These are phyloP conservation scores for Trichogramma dendrolimi DNA, from an alignment of 2,888 invertebrate genomes.

Conservation along the genomic window DNA sequence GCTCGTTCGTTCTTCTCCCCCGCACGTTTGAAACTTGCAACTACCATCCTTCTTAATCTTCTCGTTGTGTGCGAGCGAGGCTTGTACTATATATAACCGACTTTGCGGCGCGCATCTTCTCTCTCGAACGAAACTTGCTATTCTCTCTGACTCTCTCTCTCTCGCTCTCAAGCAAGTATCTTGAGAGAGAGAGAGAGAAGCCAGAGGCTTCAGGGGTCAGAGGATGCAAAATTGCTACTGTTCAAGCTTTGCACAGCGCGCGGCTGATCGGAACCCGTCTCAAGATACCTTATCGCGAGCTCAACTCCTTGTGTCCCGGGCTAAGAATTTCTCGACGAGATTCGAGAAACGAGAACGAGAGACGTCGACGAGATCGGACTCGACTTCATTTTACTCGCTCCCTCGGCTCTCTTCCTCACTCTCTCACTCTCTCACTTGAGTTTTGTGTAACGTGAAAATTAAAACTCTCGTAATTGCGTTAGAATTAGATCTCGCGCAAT, in stretches of 20 bases:
- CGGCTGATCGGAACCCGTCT: no score
- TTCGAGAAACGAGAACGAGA: no score
- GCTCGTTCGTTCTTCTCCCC: constrained; percentile 16
- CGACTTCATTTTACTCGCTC: no score
- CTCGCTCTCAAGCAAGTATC: not conserved
- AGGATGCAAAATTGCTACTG: constrained; percentile 11
- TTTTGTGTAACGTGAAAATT: no score
- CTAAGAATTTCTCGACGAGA: no score
- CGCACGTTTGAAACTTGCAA: constrained; percentile 30
- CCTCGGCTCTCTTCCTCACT: no score
- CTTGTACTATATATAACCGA: not conserved
- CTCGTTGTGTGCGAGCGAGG: constrained; percentile 10
- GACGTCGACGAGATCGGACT: no score
- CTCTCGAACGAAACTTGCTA: not conserved
- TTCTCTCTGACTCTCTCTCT: not conserved
- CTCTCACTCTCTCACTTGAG: no score
- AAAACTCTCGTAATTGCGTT: no score
- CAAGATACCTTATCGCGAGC: no score
- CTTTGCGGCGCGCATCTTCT: constrained; percentile 8
- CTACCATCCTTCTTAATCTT: constrained; percentile 38
- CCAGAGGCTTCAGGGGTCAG: not conserved
- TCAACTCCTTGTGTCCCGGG: no score
- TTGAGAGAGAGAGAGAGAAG: not conserved
- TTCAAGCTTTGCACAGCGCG: not conserved
- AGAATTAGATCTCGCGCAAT: no score